Evolutionary conservation across 2,113 vertebrate genomes (phyloP).

Genomic region (Pristiophorus japonicus): DNA sequence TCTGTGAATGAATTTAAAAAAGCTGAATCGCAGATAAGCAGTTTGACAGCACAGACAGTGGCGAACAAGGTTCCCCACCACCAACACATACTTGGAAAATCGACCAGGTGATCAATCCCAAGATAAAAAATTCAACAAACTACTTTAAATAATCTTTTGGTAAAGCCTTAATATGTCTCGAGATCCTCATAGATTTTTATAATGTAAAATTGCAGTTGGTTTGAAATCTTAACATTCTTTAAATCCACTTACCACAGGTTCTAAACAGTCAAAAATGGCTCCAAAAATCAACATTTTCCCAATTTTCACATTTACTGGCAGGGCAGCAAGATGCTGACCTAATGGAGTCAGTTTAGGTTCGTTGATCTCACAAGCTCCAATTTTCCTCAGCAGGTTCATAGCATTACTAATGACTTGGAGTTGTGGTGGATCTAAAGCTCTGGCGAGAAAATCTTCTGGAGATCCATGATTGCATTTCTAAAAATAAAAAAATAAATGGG

Average conservation of each 20-base stretch:
- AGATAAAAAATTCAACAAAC: neutral
- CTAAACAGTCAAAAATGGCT: conserved; percentile 88
- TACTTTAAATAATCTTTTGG: neutral
- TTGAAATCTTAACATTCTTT: neutral
- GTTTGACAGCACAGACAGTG: neutral
- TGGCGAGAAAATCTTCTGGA: conserved; percentile 84
- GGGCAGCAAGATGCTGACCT: conserved; percentile 84
- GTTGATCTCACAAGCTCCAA: conserved; percentile 77
- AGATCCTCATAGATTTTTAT: neutral
- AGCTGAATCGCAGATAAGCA: neutral
- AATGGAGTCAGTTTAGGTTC: conserved; percentile 76
- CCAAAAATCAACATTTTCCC: conserved; percentile 98
- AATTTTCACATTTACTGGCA: conserved; percentile 95
- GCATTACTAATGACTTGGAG: conserved; percentile 89
- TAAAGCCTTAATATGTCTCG: neutral
- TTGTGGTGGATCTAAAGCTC: conserved; percentile 82
- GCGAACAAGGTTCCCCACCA: neutral
- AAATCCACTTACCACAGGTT: conserved; percentile 73
- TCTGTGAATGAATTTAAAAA: too few relatives aligned
- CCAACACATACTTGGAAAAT: neutral
- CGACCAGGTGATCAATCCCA: neutral
- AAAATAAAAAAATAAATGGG: conserved; percentile 17
- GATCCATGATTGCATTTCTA: conserved; percentile 91
- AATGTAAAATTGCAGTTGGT: neutral
- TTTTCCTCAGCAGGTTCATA: conserved; percentile 78